A percentile compares a stretch with the other conserved stretches of the same genome.
phyloP scores from a whole-genome alignment of 2,888 invertebrate genomes.

The Pachydiplax longipennis region DNA sequence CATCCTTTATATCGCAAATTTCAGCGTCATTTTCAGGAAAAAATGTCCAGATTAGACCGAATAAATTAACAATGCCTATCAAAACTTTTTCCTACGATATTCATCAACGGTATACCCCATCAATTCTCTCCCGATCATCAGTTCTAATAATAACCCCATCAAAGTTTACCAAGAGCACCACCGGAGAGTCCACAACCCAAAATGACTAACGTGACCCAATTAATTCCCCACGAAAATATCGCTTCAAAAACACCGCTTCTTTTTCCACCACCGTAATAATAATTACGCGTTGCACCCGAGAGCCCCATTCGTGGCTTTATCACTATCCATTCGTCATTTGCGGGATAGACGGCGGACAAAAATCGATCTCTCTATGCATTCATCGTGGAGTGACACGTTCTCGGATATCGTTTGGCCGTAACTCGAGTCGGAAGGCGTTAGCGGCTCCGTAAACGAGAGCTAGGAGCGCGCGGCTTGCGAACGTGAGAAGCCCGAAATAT shows the following conservation, averaged over 20 bases:
- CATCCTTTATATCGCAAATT: no score
- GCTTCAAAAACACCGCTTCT: background rate
- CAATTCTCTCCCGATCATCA: no score
- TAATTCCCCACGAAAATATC: background rate
- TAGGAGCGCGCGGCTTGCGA: background rate
- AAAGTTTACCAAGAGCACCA: no score
- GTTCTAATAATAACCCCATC: no score
- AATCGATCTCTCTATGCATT: background rate
- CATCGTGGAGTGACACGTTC: background rate
- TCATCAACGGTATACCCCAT: no score
- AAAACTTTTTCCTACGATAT: no score
- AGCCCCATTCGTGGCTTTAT: background rate
- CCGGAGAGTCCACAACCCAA: no score
- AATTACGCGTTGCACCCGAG: background rate
- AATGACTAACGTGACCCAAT: no score
- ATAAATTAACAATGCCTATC: no score
- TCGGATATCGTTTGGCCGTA: background rate
- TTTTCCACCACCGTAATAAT: background rate
- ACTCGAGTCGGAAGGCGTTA: background rate
- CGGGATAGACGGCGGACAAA: background rate
- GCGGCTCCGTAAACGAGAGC: background rate
- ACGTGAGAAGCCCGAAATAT: constrained; percentile 12
- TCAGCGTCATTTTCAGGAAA: no score
- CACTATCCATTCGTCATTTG: background rate
- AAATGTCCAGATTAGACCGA: no score